Base-by-base conservation (phyloP, 2,797 vertebrate genomes). In the Sebastes kiyomatsui region DNA sequence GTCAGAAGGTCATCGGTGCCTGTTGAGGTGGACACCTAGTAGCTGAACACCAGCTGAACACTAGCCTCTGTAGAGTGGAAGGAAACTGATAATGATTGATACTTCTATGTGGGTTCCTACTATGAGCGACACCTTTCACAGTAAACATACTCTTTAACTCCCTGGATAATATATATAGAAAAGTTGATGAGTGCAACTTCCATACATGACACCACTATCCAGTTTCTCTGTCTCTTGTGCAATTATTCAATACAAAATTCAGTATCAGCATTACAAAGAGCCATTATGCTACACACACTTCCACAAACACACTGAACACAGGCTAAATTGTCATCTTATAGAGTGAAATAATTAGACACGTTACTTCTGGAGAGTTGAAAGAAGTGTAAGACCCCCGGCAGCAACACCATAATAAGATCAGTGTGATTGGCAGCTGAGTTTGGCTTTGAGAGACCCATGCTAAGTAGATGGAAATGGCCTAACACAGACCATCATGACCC, bases 401-500 rank as follows among this genome's bases (percentile, higher is more conserved):
- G 13, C 12, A 61, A n/a, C 10, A n/a, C 16, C 8, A 23, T 14
- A 33, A 60, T 38, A 3, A 7, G 27, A 75, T 67, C 23, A 64
- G 68, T 54, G 28, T 80, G 78, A 86, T 25, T 75, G 79, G 66
- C 76, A 81, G 70, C 55, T 23, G 59, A 33, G n/a, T 35, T 18
- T 12, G 69, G 28, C 49, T 76, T 35, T 33, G 7, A 42, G 33
- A 67, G 56, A 30, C 42, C 28, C 27, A 13, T 22, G 46, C 46
- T 77, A 78, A 84, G 20, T 61, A 33, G 72, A 75, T 72, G 72
- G 22, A 76, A 66, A 70, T 73, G 55, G 55, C 68, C 62, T 72
- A 28, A 85, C 77, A 79, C 58, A 32, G 60, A 30, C 75, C 62
- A 67, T 42, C 67, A 67, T 75, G 79, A 84, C 79, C 81, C 68